Evolutionary conservation across 2,797 vertebrate species (phyloP).

Genomic region (Bradypodion ventrale): DNA sequence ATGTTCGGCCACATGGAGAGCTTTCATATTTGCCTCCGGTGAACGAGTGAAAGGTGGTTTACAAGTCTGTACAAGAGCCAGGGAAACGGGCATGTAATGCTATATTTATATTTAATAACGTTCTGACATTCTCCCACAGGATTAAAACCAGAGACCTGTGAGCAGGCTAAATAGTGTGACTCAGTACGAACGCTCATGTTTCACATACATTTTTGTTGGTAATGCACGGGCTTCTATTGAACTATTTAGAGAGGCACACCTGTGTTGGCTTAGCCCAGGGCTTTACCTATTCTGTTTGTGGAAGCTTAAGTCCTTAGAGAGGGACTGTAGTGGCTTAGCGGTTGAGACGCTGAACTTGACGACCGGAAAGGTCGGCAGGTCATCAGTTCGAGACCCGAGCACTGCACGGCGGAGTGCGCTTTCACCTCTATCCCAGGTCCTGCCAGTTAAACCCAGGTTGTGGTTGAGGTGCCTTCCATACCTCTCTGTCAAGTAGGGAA

Average conservation of each 20-base stretch:
- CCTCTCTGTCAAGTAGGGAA: not conserved
- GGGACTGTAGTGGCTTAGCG: too few relatives aligned
- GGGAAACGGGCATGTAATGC: not conserved
- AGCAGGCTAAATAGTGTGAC: slow-evolving; percentile 19
- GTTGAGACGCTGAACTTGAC: too few relatives aligned
- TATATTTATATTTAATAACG: not conserved
- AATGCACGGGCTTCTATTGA: not conserved
- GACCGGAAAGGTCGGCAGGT: too few relatives aligned
- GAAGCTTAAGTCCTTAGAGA: not conserved
- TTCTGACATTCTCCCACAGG: not conserved
- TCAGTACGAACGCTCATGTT: not conserved
- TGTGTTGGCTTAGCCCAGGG: not conserved
- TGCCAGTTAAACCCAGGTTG: not conserved
- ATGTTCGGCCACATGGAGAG: not conserved
- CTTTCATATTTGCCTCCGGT: not conserved
- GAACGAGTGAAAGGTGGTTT: not conserved
- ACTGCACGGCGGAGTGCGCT: too few relatives aligned
- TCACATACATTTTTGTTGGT: not conserved
- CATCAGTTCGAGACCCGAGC: too few relatives aligned
- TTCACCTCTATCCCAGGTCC: too few relatives aligned
- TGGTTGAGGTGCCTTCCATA: not conserved
- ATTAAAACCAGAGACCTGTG: slow-evolving; percentile 20
- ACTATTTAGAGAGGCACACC: not conserved
- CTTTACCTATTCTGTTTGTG: not conserved
- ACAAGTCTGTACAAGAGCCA: not conserved